Evolutionary conservation across 2,888 invertebrate genomes (phyloP), one percentile per base, ranked within the genome.

Genomic region (Ophion costatus): DNA sequence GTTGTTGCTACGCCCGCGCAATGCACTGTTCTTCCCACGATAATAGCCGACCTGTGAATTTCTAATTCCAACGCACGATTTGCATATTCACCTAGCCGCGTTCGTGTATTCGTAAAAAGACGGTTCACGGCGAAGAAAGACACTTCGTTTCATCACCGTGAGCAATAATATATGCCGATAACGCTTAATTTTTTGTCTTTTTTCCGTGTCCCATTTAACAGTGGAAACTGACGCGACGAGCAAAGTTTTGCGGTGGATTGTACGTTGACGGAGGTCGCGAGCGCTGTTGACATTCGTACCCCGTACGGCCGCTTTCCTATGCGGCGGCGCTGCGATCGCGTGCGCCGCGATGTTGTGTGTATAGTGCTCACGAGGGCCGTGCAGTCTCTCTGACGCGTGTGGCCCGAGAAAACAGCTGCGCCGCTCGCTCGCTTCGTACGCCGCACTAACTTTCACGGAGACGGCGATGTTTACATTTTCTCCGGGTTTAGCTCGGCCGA

Each of bases 361-460:
- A 10, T 45, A 7, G 17, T n/a, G 63, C 45, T 20, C 20, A 22
- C 70, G 70, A 57, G 56, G 56, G 56, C 70, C 70, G 56, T 71
- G 70, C 29, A 57, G 73, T 59, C 24, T 22, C 42, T 63, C 42
- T 63, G 63, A 42, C 59, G 22, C 33, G 79, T 59, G 83, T 80
- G 80, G 78, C 45, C 24, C 75, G 73, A 75, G 51, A 71, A 84
- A 87, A 87, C 87, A 87, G 85, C 87, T 88, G 88, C 87, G 83
- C n/a, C 64, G 63, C 66, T 82, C 63, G 59, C n/a, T 45, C 63
- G 33, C 20, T 56, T 56, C 38, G 33, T 56, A 71, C 22, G 3
- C 17, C 51, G 51, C 51, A 51, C 51, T 17, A 4, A 51, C 17
- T 86, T 84, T 84, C 83, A 75, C 67, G 59, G 73, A 82, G 82